phyloP scores from a whole-genome alignment of 2,888 invertebrate species.

The Scaptomyza cyrtandrae region DNA sequence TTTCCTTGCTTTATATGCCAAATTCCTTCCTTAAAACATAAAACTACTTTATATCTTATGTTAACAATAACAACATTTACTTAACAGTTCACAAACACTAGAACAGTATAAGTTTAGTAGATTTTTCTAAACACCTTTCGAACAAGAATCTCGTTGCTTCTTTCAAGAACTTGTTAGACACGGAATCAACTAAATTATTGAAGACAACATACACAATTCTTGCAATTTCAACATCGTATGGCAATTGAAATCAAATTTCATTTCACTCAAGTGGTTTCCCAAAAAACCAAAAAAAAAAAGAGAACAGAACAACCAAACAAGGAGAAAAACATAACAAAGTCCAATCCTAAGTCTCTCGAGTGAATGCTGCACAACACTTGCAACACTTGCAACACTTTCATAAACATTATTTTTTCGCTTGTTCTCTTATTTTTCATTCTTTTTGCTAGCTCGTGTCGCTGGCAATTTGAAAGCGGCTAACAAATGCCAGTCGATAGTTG shows the following conservation, averaged over 20 bases:
- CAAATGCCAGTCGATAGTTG: constrained; percentile 74
- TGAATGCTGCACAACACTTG: constrained; percentile 35
- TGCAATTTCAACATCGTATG: constrained; percentile 49
- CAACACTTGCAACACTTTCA: constrained; percentile 33
- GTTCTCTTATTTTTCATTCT: neutral
- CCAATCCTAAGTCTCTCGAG: constrained; percentile 40
- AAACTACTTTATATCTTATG: too few species aligned
- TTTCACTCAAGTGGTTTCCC: constrained; percentile 61
- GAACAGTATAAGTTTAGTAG: too few species aligned
- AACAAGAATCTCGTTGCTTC: neutral
- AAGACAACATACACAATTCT: constrained; percentile 29
- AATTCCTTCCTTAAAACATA: too few species aligned
- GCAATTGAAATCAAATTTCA: constrained; percentile 74
- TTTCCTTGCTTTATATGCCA: too few species aligned
- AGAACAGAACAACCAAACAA: constrained; percentile 13
- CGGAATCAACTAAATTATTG: constrained; percentile 50
- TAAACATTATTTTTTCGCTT: constrained; percentile 21
- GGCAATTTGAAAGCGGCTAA: constrained; percentile 59
- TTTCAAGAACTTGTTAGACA: constrained; percentile 10
- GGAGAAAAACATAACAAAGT: constrained; percentile 34
- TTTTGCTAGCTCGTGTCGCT: constrained; percentile 38
- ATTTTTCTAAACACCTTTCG: neutral
- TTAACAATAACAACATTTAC: too few species aligned
- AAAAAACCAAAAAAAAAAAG: constrained; percentile 9
- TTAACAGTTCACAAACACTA: too few species aligned